phyloP scores from a whole-genome alignment of 2,113 vertebrate species.

The Gambusia holbrooki region DNA sequence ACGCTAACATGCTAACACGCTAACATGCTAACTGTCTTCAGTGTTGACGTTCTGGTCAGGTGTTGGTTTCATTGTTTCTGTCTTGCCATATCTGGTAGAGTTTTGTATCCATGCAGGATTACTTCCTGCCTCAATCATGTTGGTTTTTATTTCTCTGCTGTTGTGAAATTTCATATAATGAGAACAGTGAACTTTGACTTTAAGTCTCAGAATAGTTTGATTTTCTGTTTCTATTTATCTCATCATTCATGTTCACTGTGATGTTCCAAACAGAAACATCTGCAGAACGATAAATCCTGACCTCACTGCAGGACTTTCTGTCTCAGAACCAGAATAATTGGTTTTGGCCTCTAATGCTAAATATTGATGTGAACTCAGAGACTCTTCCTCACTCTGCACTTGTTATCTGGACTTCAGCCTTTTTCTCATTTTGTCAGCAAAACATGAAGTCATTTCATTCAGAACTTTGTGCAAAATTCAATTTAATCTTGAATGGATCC shows the following conservation, averaged over 20 bases:
- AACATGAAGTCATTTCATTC: not conserved
- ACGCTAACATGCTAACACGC: too few relatives aligned
- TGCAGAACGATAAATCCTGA: not conserved
- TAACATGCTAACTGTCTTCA: too few relatives aligned
- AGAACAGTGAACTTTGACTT: not conserved
- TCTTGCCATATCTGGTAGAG: too few relatives aligned
- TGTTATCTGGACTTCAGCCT: not conserved
- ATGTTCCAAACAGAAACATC: not conserved
- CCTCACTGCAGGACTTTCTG: constrained; percentile 19
- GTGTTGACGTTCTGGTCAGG: too few relatives aligned
- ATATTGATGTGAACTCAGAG: constrained; percentile 29
- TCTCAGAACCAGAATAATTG: not conserved
- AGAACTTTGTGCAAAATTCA: not conserved
- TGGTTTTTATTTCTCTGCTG: too few relatives aligned
- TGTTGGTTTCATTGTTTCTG: too few relatives aligned
- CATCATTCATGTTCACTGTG: not conserved
- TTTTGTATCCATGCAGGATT: too few relatives aligned
- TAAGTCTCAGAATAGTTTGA: not conserved
- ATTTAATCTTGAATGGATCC: not conserved
- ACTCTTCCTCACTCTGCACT: not conserved
- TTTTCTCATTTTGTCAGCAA: not conserved
- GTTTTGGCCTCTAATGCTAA: not conserved
- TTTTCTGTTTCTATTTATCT: not conserved
- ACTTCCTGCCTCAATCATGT: too few relatives aligned
- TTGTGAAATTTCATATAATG: too few relatives aligned